Evolutionary conservation across 2,888 invertebrate species (phyloP), one percentile per base, ranked within the genome.

Genomic region (Apodemia hepburni): DNA sequence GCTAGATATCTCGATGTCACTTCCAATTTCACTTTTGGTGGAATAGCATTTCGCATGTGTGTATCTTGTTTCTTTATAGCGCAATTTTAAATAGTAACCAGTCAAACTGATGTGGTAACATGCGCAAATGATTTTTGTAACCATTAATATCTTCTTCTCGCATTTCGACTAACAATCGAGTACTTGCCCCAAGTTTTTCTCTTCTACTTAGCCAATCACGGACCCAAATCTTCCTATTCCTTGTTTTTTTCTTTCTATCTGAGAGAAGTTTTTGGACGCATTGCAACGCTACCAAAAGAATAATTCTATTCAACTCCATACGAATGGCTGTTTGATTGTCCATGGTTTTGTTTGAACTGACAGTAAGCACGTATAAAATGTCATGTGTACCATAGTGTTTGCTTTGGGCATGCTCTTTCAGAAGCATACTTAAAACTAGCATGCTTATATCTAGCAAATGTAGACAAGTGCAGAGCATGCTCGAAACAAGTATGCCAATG

Each of bases 1-100:
- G 73, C 71, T 63, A 75, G 72, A 69, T 68, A 76, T 66, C 67
- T 68, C 65, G 75, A 69, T 57, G 75, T 74, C 57, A 75, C 65
- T 71, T 74, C 72, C 45, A 76, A 62, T 73, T 77, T 76, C 54
- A 74, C 59, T 70, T 73, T 71, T 60, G 72, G 69, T 65, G 75
- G 71, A 65, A 75, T 64, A 49, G 74, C 73, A 68, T 70, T 66
- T 70, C 71, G 70, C 68, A 74, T 70, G 29, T 70, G 64, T 58
- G 73, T 75, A 62, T 74, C 68, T 27, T 67, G 66, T 60, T 69
- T 69, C 58, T 72, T 69, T 65, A 72, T 74, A 66, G 66, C 66
- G 62, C 66, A 65, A 71, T 38, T 63, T 69, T 18, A 60, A 61
- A 65, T n/a, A 72, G 64, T 67, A 71, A 64, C 59, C 69, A 63